Evolutionary conservation across 2,888 invertebrate species (phyloP), one percentile per base, ranked within the genome.

Genomic region (Spilarctia lutea): DNA sequence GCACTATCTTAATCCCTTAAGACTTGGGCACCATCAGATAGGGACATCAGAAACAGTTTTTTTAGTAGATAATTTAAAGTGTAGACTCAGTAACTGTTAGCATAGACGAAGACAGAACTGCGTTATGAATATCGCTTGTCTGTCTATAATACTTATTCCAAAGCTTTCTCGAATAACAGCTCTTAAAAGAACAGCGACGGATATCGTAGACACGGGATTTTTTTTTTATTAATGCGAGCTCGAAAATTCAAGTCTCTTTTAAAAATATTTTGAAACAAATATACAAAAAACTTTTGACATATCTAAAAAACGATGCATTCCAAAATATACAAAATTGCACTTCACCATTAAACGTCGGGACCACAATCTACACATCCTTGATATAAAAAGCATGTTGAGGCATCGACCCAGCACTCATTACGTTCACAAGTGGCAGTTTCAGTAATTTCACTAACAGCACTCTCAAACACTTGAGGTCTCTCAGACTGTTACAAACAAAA

Each of bases 1-100:
- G 77, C 78, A 85, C 86, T 90, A 89, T 89, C 90, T 88, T 92
- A 92, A 92, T 92, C 91, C 89, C 86, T 88, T 85, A 82, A 83
- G 77, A 77, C 65, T 81, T 77, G 75, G 81, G 73, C 77, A 78
- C 74, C 79, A 77, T 80, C 79, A 75, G 83, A 84, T 84, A 82
- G 63, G 69, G 30, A 67, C 30, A 75, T n/a, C 39, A 70, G 79
- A 82, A 84, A 78, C 79, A 81, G 81, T 16, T 77, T 70, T 60
- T 45, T 39, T 16, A 48, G 35, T 42, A 24, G 65, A 65, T 65
- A 65, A 71, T 65, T 33, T 65, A 16, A 27, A 45, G 3, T 69
- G 63, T 30, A 30, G 63, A 63, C 60, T 60, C 27, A 1, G 60
- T 60, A 27, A 27, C 16, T 4, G 27, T 60, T 16, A 60, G 60